Evolutionary conservation across 1,140 invertebrate genomes (phyloP).

Genomic region (Drosophila repletoides): DNA sequence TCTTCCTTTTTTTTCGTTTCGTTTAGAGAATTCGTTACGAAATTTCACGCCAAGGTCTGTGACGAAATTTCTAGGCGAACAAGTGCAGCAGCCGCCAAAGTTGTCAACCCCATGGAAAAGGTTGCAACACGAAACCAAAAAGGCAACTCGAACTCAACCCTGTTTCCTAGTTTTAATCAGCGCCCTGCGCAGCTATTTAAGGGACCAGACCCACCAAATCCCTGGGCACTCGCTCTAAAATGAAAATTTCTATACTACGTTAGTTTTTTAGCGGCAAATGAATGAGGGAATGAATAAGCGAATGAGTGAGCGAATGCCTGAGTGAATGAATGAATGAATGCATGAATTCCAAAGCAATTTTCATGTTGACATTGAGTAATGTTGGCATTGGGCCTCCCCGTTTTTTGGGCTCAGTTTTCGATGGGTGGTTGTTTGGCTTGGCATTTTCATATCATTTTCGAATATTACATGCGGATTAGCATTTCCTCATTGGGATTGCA

Average conservation of each 20-base stretch:
- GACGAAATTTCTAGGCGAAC: slow-evolving; percentile 70
- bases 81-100: slow-evolving; percentile 56
- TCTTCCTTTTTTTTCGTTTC: background rate
- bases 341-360: slow-evolving; percentile 81
- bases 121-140: slow-evolving; percentile 65
- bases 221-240: slow-evolving; percentile 38
- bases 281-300: slow-evolving; percentile 35
- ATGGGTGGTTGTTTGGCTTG: slow-evolving; percentile 74
- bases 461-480: slow-evolving; percentile 82
- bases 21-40: slow-evolving; percentile 81
- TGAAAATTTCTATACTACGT: slow-evolving; percentile 71
- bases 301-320: slow-evolving; percentile 54
- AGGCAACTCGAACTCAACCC: slow-evolving; percentile 11
- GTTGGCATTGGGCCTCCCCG: slow-evolving; percentile 48
- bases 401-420: slow-evolving; percentile 12
- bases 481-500: slow-evolving; percentile 78
- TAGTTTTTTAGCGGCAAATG: slow-evolving; percentile 54
- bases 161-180: slow-evolving; percentile 78
- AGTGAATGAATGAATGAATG: slow-evolving; percentile 61
- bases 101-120: slow-evolving; percentile 51
- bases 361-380: slow-evolving; percentile 80
- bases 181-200: slow-evolving; percentile 75
- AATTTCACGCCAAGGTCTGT: slow-evolving; percentile 82
- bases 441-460: slow-evolving; percentile 81
- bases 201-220: slow-evolving; percentile 23